phyloP scores from a whole-genome alignment of 1,140 invertebrate species.

The Papilio helenus region DNA sequence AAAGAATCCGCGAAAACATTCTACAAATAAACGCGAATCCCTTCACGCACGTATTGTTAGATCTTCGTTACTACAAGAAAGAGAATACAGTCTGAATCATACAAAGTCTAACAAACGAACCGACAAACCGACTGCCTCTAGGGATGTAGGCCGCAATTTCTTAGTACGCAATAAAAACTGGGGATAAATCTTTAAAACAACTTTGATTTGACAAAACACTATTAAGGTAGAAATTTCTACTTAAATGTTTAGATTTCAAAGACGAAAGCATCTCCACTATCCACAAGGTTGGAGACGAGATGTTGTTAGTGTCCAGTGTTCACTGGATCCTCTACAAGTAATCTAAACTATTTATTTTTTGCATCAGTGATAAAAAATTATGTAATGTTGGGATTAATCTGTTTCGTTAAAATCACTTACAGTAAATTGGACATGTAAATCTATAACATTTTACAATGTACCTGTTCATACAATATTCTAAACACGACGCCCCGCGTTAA shows the following conservation, averaged over 20 bases:
- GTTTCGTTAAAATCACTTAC: conserved; percentile 5
- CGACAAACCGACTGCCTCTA: conserved; percentile 63
- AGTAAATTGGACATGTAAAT: conserved; percentile 61
- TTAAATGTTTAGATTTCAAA: too few species aligned
- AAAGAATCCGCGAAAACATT: conserved; percentile 66
- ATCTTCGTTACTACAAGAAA: conserved; percentile 71
- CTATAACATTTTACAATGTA: conserved; percentile 66
- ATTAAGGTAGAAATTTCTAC: background rate
- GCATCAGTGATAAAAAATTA: background rate
- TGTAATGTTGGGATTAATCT: background rate
- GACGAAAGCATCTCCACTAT: too few species aligned
- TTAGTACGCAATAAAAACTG: conserved; percentile 48
- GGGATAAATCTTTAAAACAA: background rate
- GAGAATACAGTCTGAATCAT: conserved; percentile 75
- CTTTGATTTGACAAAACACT: background rate
- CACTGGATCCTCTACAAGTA: too few species aligned
- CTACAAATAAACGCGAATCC: conserved; percentile 65
- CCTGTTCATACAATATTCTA: conserved; percentile 79
- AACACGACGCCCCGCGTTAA: conserved; percentile 78
- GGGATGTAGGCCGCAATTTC: conserved; percentile 61
- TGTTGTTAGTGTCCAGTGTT: too few species aligned
- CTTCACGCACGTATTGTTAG: conserved; percentile 77
- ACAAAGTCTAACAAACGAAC: conserved; percentile 75
- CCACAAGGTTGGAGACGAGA: too few species aligned
- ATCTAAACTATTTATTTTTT: background rate